phyloP scores from a whole-genome alignment of 2,888 invertebrate genomes.

The Calameuta idolon region DNA sequence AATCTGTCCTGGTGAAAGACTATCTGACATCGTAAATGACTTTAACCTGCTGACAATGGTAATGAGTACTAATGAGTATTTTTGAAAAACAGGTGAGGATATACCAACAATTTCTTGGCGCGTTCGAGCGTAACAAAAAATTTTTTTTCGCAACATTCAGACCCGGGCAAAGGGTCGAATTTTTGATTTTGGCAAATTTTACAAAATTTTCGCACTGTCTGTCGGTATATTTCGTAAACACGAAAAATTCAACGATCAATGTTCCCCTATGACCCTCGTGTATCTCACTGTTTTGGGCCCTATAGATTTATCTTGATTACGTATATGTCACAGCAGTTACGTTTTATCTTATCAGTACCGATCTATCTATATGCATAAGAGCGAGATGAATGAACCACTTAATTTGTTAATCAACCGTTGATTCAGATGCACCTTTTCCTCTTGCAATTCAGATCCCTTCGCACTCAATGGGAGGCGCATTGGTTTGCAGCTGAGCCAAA shows the following conservation, averaged over 20 bases:
- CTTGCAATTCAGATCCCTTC: constrained; percentile 38
- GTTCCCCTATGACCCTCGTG: neutral
- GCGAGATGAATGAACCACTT: constrained; percentile 61
- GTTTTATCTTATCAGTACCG: neutral
- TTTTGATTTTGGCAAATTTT: neutral
- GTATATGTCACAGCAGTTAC: neutral
- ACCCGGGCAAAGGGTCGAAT: neutral
- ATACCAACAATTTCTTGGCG: neutral
- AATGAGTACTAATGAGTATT: neutral
- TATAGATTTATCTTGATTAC: neutral
- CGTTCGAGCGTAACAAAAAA: neutral
- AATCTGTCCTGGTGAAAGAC: neutral
- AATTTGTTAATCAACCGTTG: constrained; percentile 65
- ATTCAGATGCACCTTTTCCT: constrained; percentile 64
- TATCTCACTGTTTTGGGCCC: neutral
- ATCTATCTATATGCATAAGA: neutral
- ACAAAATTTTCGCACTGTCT: neutral
- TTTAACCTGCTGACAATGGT: neutral
- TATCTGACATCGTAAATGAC: neutral
- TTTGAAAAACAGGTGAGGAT: neutral
- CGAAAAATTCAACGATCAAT: neutral
- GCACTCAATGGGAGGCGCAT: constrained; percentile 45
- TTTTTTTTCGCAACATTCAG: neutral
- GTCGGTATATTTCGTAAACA: neutral
- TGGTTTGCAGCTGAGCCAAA: constrained; percentile 63